These are phyloP conservation scores for Rhabdornis inornatus DNA, from an alignment of 2,113 vertebrate species.

Conservation along the genomic window DNA sequence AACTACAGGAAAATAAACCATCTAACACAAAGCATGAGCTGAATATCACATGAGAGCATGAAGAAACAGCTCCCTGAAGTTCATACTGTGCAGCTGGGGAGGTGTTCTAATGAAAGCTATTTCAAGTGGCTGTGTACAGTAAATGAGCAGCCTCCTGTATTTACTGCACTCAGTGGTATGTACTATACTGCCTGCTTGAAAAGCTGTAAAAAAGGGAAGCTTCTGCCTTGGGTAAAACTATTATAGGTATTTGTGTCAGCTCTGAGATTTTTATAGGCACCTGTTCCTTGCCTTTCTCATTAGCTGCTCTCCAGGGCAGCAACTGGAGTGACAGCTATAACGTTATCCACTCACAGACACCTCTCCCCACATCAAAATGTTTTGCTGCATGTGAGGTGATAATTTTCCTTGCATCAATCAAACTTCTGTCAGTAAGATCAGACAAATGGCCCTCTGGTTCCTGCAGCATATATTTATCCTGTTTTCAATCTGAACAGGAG, in stretches of 20 bases:
- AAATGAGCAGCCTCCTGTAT: not conserved
- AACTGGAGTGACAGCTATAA: not conserved
- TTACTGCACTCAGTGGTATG: not conserved
- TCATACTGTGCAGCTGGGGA: not conserved
- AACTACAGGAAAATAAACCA: not conserved
- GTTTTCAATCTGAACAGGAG: not conserved
- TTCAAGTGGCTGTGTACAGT: not conserved
- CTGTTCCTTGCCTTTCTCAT: not conserved
- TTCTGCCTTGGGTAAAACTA: not conserved
- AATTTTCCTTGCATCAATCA: slow-evolving; percentile 16
- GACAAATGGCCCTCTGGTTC: not conserved
- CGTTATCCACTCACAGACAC: not conserved
- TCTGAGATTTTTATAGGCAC: not conserved
- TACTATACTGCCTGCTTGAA: not conserved
- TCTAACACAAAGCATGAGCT: not conserved
- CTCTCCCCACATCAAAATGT: not conserved
- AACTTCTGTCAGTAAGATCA: not conserved
- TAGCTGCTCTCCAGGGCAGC: slow-evolving; percentile 14
- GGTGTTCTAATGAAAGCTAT: not conserved
- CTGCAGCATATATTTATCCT: not conserved
- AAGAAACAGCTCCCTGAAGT: not conserved
- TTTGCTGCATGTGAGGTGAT: slow-evolving; percentile 1
- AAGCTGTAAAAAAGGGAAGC: not conserved
- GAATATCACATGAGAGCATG: not conserved
- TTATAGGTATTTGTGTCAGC: not conserved